Conservation (phyloP, 2,113 vertebrate species). For the Erythrocercus mccallii region DNA sequence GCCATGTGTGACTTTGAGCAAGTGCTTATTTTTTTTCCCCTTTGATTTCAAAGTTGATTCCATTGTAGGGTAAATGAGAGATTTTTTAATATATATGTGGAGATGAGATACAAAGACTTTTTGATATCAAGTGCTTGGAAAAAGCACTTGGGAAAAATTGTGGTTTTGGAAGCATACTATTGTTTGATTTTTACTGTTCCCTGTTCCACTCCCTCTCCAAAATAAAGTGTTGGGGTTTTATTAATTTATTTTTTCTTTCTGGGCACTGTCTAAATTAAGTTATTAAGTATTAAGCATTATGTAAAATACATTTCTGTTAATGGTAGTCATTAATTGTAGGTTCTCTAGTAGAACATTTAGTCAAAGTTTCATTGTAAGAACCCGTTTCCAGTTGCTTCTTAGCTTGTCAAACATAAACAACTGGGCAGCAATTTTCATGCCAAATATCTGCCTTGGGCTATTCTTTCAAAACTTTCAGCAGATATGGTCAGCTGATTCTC, state of each 20-base stretch:
- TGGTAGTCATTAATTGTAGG: not conserved
- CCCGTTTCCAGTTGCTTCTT: not conserved
- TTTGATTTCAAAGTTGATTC: slow-evolving; percentile 37
- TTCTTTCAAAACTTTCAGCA: slow-evolving; percentile 32
- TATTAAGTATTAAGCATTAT: not conserved
- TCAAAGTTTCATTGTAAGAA: not conserved
- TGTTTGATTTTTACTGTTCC: not conserved
- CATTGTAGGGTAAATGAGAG: slow-evolving; percentile 14
- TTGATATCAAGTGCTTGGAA: not conserved
- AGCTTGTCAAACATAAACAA: slow-evolving; percentile 11
- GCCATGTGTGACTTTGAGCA: not conserved
- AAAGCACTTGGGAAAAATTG: not conserved
- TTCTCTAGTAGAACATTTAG: not conserved
- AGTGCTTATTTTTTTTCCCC: not conserved
- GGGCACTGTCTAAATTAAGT: not conserved
- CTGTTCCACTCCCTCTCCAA: not conserved
- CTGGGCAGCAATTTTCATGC: slow-evolving; percentile 23
- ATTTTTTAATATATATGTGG: not conserved
- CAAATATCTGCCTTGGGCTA: slow-evolving; percentile 33
- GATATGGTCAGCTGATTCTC: slow-evolving; percentile 11
- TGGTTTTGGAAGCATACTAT: not conserved
- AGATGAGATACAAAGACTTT: not conserved
- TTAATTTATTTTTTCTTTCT: not conserved
- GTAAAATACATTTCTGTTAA: not conserved
- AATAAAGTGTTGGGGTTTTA: not conserved